Evolutionary conservation across 2,113 vertebrate species (phyloP).

Genomic region (Gadus macrocephalus): DNA sequence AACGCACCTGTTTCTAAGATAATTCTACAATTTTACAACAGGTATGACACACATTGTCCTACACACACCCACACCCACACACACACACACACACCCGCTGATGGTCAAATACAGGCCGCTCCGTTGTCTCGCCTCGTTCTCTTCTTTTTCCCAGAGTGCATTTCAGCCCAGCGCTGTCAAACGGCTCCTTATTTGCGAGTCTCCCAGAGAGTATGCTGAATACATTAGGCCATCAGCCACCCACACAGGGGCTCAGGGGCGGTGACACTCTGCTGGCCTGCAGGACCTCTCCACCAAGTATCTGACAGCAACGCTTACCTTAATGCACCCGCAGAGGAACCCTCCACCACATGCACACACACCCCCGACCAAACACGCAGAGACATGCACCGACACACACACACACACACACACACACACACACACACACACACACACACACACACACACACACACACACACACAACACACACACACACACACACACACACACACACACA

Average conservation of each 20-base stretch:
- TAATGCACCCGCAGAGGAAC: neutral
- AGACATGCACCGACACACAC: neutral
- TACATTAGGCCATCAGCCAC: constrained; percentile 4
- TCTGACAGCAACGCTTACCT: no score
- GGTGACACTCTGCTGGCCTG: constrained; percentile 22
- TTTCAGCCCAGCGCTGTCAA: constrained; percentile 52
- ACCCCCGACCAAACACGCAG: constrained; percentile 10
- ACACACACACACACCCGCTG: constrained; percentile 8
- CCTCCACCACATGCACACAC: neutral
- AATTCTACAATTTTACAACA: neutral
- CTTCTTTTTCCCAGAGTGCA: constrained; percentile 45
- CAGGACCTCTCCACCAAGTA: constrained; percentile 9
- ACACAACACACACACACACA: neutral
- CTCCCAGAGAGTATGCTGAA: constrained; percentile 22
- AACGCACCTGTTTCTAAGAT: no score
- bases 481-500: neutral
- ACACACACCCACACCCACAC: neutral
- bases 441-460: neutral
- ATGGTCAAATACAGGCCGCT: constrained; percentile 43
- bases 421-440: neutral
- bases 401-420: neutral
- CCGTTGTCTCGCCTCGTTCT: constrained; percentile 17
- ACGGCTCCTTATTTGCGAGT: constrained; percentile 46
- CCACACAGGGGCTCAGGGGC: neutral
- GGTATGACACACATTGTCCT: neutral